phyloP scores from a whole-genome alignment of 2,113 vertebrate genomes.

The Leucosticte australis region DNA sequence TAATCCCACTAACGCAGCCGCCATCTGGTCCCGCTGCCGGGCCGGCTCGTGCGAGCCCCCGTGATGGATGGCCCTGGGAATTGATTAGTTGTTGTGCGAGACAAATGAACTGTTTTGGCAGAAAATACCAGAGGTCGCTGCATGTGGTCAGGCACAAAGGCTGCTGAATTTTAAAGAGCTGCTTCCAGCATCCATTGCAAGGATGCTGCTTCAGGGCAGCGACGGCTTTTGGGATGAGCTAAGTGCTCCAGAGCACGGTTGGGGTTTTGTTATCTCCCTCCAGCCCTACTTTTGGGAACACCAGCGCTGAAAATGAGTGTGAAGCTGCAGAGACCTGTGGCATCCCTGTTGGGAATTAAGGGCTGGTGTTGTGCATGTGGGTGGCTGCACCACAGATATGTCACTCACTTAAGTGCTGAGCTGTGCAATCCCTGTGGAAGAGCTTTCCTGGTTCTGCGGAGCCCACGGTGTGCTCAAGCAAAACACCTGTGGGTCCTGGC shows the following conservation, averaged over 20 bases:
- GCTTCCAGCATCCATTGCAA: constrained; percentile 63
- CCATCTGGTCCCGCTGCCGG: constrained; percentile 78
- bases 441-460: not conserved
- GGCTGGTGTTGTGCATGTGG: not conserved
- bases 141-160: constrained; percentile 77
- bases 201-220: constrained; percentile 28
- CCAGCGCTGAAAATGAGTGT: not conserved
- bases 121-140: constrained; percentile 88
- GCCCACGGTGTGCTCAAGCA: not conserved
- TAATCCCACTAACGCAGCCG: constrained; percentile 82
- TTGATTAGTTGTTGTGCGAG: constrained; percentile 94
- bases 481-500: not conserved
- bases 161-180: constrained; percentile 78
- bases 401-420: not conserved
- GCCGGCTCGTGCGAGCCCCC: constrained; percentile 69
- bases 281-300: not conserved
- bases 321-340: not conserved
- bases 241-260: accelerated
- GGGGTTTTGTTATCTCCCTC: not conserved
- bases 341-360: not conserved
- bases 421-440: not conserved
- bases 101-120: constrained; percentile 93
- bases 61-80: constrained; percentile 92
- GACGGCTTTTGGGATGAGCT: constrained; percentile 18
- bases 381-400: not conserved